Evolutionary conservation across 2,113 vertebrate species (phyloP).

Genomic region (Potamarius usumacintae): DNA sequence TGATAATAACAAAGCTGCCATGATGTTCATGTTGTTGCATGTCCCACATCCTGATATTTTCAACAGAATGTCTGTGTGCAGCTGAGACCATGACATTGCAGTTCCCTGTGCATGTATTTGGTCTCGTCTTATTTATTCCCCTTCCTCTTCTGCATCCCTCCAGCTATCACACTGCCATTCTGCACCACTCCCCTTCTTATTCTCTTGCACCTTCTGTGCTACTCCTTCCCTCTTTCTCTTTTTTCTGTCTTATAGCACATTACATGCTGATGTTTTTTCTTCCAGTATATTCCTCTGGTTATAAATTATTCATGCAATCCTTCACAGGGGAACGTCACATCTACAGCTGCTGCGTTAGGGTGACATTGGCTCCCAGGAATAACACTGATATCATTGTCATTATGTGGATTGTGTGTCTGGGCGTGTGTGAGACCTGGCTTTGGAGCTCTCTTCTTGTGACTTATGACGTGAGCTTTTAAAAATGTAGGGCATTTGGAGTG

Average conservation of each 20-base stretch:
- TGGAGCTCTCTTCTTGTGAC: neutral
- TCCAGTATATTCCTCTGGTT: conserved; percentile 2
- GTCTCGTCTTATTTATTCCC: neutral
- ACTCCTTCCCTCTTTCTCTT: conserved; percentile 2
- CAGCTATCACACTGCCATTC: neutral
- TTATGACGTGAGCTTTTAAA: neutral
- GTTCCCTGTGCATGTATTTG: neutral
- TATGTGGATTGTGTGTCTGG: neutral
- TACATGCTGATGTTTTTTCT: conserved; percentile 21
- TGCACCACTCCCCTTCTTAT: neutral
- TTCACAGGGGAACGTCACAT: neutral
- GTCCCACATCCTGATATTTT: conserved; percentile 27
- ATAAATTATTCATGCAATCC: conserved; percentile 41
- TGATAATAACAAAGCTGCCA: neutral
- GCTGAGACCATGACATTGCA: conserved; percentile 7
- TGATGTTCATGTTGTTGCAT: conserved; percentile 11
- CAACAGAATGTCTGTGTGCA: conserved; percentile 36
- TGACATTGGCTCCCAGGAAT: conserved; percentile 40
- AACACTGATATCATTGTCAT: conserved; percentile 24
- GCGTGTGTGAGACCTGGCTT: neutral
- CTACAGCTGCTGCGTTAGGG: neutral
- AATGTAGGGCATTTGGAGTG: neutral
- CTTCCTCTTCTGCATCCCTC: neutral
- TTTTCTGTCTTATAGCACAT: neutral
- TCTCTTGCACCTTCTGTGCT: neutral